Conservation (phyloP, 2,888 invertebrate genomes). For the Leptinotarsa juncta region DNA sequence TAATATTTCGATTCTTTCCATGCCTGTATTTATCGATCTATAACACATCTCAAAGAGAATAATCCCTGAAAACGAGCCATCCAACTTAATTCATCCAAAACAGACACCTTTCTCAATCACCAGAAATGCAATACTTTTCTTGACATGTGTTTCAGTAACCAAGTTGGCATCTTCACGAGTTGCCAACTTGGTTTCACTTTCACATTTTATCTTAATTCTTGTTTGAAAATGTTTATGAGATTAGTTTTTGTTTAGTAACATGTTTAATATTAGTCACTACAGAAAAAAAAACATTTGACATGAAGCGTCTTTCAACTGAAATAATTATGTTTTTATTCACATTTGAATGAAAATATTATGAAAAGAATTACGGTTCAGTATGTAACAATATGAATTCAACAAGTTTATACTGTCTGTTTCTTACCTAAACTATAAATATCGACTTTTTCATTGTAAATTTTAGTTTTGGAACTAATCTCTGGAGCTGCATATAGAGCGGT, state of each 20-base stretch:
- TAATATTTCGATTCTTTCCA: slow-evolving; percentile 89
- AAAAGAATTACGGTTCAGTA: no score
- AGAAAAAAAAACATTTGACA: neutral
- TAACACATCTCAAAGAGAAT: slow-evolving; percentile 97
- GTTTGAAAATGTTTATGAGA: neutral
- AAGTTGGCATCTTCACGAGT: no score
- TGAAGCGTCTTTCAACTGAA: no score
- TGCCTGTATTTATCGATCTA: slow-evolving; percentile 83
- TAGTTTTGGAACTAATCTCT: slow-evolving; percentile 80
- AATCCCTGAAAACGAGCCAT: slow-evolving; percentile 74
- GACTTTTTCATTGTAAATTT: slow-evolving; percentile 89
- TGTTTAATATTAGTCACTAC: neutral
- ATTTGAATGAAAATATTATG: no score
- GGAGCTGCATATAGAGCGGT: slow-evolving; percentile 96
- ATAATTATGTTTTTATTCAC: no score
- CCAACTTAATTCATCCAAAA: no score
- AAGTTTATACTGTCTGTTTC: neutral
- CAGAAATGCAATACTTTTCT: no score
- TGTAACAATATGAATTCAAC: no score
- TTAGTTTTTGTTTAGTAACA: no score
- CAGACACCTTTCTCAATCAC: no score
- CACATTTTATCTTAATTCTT: slow-evolving; percentile 1
- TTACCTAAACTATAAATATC: slow-evolving; percentile 76
- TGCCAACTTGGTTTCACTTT: neutral
- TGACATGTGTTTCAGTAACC: no score